Evolutionary conservation across 2,797 vertebrate genomes (phyloP), one percentile per base, ranked within the genome.

Genomic region (Hydrolagus colliei): DNA sequence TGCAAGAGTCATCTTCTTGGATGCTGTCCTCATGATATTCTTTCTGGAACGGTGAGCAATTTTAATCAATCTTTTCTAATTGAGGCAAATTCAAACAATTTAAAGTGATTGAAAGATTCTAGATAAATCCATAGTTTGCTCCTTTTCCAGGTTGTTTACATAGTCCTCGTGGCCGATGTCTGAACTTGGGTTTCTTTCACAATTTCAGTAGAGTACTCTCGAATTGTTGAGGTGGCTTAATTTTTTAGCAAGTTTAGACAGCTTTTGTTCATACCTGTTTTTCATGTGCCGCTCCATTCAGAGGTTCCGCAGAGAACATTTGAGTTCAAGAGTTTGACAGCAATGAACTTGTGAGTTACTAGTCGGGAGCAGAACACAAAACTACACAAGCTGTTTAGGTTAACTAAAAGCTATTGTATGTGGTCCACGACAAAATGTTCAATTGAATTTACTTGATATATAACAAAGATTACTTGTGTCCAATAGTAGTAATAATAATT

Each of bases 1-100:
- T 99, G 98, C 96, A 99, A 99, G 95, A 99, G 97, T 92, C 98
- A 99, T 89, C 98, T 99, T 20, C 96, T 99, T 91, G 96, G 99
- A 93, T 99, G 98, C 95, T 99, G 98, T 92, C 98, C 98, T 9
- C 97, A 99, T 86, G 98, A 99, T 92, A 99, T 99, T 90, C 94
- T 99, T 88, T 97, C 97, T 73, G 98, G 98, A 94, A 99, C 97
- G 87, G 98, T 99, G 92, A 95, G 97, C 94, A 6, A 77, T 62
- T 74, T 32, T 85, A 12, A 62, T 61, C 14, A 27, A 9, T 2
- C 8, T 59, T 67, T 84, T 84, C 78, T 80, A 27, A 2, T 67
- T 68, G 41, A 52, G 41, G 41, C 41, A 52, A 52, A 52, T 52
- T 3, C 41, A 52, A 52, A 52, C 41, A 52, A 52, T 52, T 3